Conservation (phyloP, 1,140 invertebrate species). For the Drosophila sturtevanti region DNA sequence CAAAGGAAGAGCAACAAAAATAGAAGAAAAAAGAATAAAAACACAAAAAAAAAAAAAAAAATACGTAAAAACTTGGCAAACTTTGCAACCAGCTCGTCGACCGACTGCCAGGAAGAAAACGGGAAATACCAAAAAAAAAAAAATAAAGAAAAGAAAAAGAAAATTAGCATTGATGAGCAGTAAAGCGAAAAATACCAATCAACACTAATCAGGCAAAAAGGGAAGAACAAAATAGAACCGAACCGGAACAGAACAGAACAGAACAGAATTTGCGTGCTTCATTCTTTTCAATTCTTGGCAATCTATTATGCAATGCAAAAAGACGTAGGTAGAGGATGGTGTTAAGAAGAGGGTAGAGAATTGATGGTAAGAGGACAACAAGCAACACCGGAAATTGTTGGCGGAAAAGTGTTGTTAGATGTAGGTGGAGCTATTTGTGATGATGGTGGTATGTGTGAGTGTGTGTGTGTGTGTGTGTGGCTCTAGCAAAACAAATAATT, state of each 20-base stretch:
- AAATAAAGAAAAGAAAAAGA: slow-evolving; percentile 43
- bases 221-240: slow-evolving; percentile 39
- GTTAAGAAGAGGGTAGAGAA: neutral
- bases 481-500: slow-evolving; percentile 60
- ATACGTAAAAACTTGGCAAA: slow-evolving; percentile 42
- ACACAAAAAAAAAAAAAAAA: slow-evolving; percentile 6
- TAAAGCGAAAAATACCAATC: slow-evolving; percentile 81
- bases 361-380: neutral
- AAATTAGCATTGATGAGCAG: slow-evolving; percentile 82
- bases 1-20: slow-evolving; percentile 4
- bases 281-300: slow-evolving; percentile 37
- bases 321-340: slow-evolving; percentile 19
- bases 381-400: slow-evolving; percentile 64
- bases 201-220: slow-evolving; percentile 77
- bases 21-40: slow-evolving; percentile 20
- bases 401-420: slow-evolving; percentile 78
- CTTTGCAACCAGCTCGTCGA: slow-evolving; percentile 41
- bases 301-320: slow-evolving; percentile 66
- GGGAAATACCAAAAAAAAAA: slow-evolving; percentile 11
- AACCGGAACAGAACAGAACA: too few species aligned
- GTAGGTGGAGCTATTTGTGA: slow-evolving; percentile 11
- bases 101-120: slow-evolving; percentile 25
- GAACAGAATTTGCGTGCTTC: slow-evolving; percentile 48
- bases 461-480: slow-evolving; percentile 42
- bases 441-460: neutral